Conservation (phyloP, 1,140 invertebrate genomes). For the Zaprionus camerounensis region DNA sequence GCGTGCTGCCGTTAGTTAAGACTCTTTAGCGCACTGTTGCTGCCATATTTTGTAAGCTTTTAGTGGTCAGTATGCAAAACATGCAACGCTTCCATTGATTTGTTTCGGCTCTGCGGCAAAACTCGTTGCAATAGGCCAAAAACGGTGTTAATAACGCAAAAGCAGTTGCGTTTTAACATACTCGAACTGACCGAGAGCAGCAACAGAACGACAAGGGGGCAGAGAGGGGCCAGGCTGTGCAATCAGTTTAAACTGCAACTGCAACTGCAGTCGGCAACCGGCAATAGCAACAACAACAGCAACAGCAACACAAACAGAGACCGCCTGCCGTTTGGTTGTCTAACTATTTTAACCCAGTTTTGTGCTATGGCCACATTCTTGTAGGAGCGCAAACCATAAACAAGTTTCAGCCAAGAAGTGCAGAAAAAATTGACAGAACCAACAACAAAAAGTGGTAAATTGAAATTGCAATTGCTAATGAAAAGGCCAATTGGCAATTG, state of each 20-base stretch:
- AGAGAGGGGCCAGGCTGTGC: constrained; percentile 31
- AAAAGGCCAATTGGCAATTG: constrained; percentile 61
- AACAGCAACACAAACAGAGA: constrained; percentile 16
- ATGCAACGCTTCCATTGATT: constrained; percentile 26
- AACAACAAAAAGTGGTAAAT: constrained; percentile 36
- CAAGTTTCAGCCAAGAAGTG: constrained; percentile 50
- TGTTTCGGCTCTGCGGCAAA: constrained; percentile 7
- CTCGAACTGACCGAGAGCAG: constrained; percentile 6
- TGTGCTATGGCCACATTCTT: constrained; percentile 60
- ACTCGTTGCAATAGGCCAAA: constrained; percentile 50
- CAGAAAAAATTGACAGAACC: constrained; percentile 22
- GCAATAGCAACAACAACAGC: constrained; percentile 17
- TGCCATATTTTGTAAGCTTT: constrained; percentile 20
- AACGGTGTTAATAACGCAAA: constrained; percentile 58
- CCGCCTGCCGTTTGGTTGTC: constrained; percentile 49
- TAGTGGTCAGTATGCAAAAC: constrained; percentile 33
- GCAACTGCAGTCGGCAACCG: constrained; percentile 46
- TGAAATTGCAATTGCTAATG: constrained; percentile 57
- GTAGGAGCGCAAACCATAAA: constrained; percentile 59
- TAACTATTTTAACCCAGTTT: constrained; percentile 66
- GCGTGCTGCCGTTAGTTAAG: not conserved
- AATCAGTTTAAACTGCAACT: constrained; percentile 48
- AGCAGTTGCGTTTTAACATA: constrained; percentile 44
- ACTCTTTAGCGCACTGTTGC: not conserved
- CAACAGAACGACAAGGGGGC: not conserved